A percentile compares a stretch with the other conserved stretches of the same genome.
Evolutionary conservation across 1,140 invertebrate species (phyloP).

Genomic region (Heliothis subflexa): DNA sequence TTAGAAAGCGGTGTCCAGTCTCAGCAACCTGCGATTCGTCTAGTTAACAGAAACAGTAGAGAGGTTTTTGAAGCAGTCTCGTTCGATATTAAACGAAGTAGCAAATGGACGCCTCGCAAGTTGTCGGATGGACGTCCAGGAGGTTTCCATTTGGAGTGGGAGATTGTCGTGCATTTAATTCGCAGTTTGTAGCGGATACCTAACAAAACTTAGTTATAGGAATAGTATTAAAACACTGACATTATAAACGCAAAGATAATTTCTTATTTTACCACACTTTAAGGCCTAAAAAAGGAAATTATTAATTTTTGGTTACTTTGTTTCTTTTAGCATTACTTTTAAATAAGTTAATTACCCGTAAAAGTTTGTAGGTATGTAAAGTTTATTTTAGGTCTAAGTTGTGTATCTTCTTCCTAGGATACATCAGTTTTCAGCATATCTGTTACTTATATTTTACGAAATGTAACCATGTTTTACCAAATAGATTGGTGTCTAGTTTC

Average conservation of each 20-base stretch:
- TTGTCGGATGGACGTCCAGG: conserved; percentile 55
- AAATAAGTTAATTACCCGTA: not conserved
- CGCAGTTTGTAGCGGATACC: conserved; percentile 69
- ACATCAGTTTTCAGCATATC: conserved; percentile 78
- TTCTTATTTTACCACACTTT: conserved; percentile 48
- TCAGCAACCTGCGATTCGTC: conserved; percentile 48
- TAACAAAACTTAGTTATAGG: conserved; percentile 62
- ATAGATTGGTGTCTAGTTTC: conserved; percentile 50
- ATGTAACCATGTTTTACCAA: conserved; percentile 50
- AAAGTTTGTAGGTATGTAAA: not conserved
- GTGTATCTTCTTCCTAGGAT: conserved; percentile 55
- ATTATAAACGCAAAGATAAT: conserved; percentile 45
- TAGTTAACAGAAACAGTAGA: conserved; percentile 5
- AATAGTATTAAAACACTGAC: conserved; percentile 41
- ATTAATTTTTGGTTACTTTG: conserved; percentile 35
- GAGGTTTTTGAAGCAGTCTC: conserved; percentile 9
- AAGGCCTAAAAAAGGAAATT: conserved; percentile 50
- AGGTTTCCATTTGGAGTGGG: conserved; percentile 59
- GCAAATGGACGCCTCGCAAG: conserved; percentile 1
- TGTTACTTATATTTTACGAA: conserved; percentile 52
- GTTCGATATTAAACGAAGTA: not conserved
- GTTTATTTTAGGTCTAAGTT: conserved; percentile 36
- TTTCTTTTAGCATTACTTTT: not conserved
- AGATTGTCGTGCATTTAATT: conserved; percentile 74
- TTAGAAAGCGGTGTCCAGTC: conserved; percentile 63